These are phyloP conservation scores for Folsomia manolachei DNA, from an alignment of 2,888 invertebrate genomes.

Conservation along the genomic window DNA sequence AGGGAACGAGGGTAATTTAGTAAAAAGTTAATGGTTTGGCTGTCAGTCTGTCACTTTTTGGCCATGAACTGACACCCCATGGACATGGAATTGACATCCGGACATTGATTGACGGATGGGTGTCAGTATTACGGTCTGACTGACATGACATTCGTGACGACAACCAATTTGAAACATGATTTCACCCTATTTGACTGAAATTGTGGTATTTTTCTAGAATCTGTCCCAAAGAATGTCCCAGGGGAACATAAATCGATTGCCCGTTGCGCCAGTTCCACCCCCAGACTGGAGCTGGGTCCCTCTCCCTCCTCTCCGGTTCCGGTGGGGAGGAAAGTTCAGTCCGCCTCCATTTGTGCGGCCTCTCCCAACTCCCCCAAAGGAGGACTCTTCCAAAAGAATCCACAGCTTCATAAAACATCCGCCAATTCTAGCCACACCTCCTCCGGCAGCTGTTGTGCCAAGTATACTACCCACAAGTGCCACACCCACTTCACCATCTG, in stretches of 20 bases:
- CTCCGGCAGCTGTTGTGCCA: not conserved
- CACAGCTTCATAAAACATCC: not conserved
- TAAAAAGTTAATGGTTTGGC: no score
- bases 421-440: not conserved
- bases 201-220: no score
- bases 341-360: constrained; percentile 27
- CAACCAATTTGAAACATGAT: no score
- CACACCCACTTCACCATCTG: not conserved
- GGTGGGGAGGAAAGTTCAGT: constrained; percentile 11
- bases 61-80: no score
- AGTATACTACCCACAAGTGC: no score
- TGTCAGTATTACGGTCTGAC: no score
- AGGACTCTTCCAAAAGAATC: constrained; percentile 8
- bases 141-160: no score
- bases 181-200: no score
- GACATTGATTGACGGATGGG: no score
- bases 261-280: constrained; percentile 36
- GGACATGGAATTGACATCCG: no score
- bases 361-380: constrained; percentile 23
- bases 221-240: constrained; percentile 8
- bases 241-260: constrained; percentile 33
- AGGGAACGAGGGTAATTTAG: no score
- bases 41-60: no score
- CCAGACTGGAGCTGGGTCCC: constrained; percentile 34
- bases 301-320: constrained; percentile 19